A percentile compares a stretch with the other conserved stretches of the same genome.
Evolutionary conservation across 2,797 vertebrate species (phyloP).

Genomic region (Enteromius thamalakanensis): DNA sequence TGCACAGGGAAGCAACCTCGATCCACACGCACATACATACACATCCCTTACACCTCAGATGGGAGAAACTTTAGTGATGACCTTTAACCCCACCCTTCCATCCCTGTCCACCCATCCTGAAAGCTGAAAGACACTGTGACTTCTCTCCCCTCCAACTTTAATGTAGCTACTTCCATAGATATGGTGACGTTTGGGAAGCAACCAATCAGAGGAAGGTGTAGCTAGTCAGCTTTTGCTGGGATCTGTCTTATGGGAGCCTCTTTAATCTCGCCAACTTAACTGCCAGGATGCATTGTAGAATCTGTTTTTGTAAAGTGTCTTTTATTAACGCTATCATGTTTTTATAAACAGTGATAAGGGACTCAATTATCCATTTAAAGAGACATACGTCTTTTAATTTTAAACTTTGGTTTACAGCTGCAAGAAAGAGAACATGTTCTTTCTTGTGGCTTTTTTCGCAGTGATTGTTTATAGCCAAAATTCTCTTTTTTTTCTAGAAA

Average conservation of each 20-base stretch:
- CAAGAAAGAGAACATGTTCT: constrained; percentile 30
- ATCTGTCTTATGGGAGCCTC: constrained; percentile 46
- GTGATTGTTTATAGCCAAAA: constrained; percentile 56
- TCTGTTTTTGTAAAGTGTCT: constrained; percentile 46
- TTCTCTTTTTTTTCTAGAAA: constrained; percentile 36
- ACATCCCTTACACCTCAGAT: constrained; percentile 48
- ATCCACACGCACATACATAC: constrained; percentile 61
- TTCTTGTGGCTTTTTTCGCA: constrained; percentile 49
- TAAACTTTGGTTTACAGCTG: constrained; percentile 53
- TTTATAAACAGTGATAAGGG: constrained; percentile 54
- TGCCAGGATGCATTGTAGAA: constrained; percentile 56
- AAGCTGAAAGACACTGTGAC: constrained; percentile 78
- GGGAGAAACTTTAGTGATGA: constrained; percentile 38
- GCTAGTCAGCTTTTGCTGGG: constrained; percentile 48
- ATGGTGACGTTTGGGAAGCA: constrained; percentile 38
- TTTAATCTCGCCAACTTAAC: constrained; percentile 45
- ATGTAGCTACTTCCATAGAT: constrained; percentile 49
- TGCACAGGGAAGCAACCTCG: constrained; percentile 27
- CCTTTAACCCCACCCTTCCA: constrained; percentile 45
- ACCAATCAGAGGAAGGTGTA: constrained; percentile 36
- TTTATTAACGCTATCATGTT: constrained; percentile 46
- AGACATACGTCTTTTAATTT: constrained; percentile 36
- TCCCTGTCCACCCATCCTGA: constrained; percentile 56
- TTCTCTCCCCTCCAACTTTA: constrained; percentile 66
- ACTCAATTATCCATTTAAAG: constrained; percentile 49